phyloP scores from a whole-genome alignment of 2,888 invertebrate species.

The Chalcosyrphus nemorum region DNA sequence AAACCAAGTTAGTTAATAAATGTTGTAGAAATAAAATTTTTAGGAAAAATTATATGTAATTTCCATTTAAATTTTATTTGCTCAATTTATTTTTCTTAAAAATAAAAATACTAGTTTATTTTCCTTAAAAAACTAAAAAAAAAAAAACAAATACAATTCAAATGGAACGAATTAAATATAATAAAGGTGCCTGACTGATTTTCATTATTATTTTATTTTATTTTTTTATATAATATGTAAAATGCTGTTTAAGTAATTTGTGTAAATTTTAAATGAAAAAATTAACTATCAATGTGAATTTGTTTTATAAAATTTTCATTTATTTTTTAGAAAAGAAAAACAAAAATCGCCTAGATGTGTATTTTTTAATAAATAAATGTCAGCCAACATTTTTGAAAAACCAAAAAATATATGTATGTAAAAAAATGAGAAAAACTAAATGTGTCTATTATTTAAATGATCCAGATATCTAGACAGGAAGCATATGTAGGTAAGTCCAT shows the following conservation, averaged over 20 bases:
- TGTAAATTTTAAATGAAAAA: slow-evolving; percentile 20
- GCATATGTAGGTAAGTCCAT: too few relatives aligned
- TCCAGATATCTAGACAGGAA: too few relatives aligned
- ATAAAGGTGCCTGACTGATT: slow-evolving; percentile 71
- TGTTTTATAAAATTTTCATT: slow-evolving; percentile 23
- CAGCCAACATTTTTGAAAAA: slow-evolving; percentile 65
- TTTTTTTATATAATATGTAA: slow-evolving; percentile 18
- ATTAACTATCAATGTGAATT: slow-evolving; percentile 38
- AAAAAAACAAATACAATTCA: not conserved
- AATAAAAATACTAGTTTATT: not conserved
- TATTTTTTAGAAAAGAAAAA: slow-evolving; percentile 26
- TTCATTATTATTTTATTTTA: slow-evolving; percentile 50
- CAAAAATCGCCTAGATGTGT: slow-evolving; percentile 45
- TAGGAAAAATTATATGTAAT: slow-evolving; percentile 24
- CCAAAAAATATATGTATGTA: slow-evolving; percentile 54
- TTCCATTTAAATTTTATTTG: slow-evolving; percentile 53
- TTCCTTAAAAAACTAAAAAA: not conserved
- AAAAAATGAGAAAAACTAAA: slow-evolving; percentile 2
- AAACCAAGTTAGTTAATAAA: slow-evolving; percentile 55
- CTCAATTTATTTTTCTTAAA: slow-evolving; percentile 48
- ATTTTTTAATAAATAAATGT: slow-evolving; percentile 69
- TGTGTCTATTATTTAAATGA: too few relatives aligned
- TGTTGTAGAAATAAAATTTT: slow-evolving; percentile 60
- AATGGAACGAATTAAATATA: slow-evolving; percentile 45
- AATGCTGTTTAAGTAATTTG: slow-evolving; percentile 35